A percentile compares a stretch with the other conserved stretches of the same genome.
phyloP scores from a whole-genome alignment of 1,140 invertebrate species.

The Dinoponera quadriceps region DNA sequence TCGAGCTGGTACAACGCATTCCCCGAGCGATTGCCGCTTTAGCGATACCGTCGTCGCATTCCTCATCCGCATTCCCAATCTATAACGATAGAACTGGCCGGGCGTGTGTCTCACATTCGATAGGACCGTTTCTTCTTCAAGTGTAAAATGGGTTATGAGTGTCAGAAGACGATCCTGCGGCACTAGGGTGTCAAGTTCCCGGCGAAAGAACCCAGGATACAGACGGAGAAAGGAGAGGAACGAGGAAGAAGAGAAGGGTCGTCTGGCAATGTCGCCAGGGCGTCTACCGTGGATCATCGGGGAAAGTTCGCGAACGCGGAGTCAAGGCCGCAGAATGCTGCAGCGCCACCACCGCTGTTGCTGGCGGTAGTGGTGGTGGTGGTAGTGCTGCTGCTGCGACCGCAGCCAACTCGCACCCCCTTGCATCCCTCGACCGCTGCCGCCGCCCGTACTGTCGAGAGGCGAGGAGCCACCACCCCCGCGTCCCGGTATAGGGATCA shows the following conservation, averaged over 20 bases:
- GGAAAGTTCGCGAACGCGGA: conserved; percentile 78
- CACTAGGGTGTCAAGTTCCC: conserved; percentile 54
- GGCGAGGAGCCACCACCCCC: conserved; percentile 57
- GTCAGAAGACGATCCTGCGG: conserved; percentile 54
- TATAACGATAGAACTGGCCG: no score
- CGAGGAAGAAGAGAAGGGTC: conserved; percentile 9
- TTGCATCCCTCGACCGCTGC: conserved; percentile 9
- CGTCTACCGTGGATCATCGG: conserved; percentile 76
- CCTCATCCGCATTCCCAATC: neutral
- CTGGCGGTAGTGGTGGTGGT: neutral
- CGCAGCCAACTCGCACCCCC: conserved; percentile 36
- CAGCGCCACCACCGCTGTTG: conserved; percentile 67
- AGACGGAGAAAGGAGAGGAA: conserved; percentile 5
- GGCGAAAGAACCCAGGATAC: conserved; percentile 62
- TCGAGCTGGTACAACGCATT: neutral
- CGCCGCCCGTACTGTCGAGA: conserved; percentile 57
- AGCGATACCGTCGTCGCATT: neutral
- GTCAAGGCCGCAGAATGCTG: conserved; percentile 81
- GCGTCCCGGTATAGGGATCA: conserved; percentile 69
- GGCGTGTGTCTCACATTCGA: conserved; percentile 1
- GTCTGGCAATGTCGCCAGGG: conserved; percentile 63
- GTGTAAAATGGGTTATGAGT: conserved; percentile 73
- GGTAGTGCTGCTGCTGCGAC: neutral
- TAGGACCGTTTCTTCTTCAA: conserved; percentile 51
- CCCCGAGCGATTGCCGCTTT: neutral